Evolutionary conservation across 2,113 vertebrate genomes (phyloP).

Genomic region (Gymnarchus niloticus): DNA sequence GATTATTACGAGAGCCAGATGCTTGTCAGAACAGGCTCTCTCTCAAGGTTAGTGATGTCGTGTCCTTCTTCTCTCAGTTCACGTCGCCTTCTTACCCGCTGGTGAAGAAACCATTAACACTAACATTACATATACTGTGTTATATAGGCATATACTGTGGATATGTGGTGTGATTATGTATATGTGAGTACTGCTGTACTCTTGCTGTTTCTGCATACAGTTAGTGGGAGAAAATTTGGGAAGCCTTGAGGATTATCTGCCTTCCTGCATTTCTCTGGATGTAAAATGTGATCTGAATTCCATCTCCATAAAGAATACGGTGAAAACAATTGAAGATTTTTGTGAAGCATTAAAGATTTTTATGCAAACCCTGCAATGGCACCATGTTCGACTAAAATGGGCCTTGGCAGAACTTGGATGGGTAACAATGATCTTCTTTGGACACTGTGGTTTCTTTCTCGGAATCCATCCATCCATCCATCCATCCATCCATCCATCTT

Average conservation of each 20-base stretch:
- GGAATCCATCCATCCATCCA: not conserved
- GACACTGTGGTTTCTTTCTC: not conserved
- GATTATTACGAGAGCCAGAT: slow-evolving; percentile 71
- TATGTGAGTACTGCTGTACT: too few species aligned
- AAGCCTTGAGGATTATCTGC: too few species aligned
- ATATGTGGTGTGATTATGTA: too few species aligned
- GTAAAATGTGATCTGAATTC: too few species aligned
- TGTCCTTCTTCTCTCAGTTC: slow-evolving; percentile 21
- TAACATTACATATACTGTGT: not conserved
- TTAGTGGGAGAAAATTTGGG: too few species aligned
- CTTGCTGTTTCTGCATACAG: too few species aligned
- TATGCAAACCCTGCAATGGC: not conserved
- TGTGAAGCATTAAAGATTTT: not conserved
- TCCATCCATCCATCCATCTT: not conserved
- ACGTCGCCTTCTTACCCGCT: not conserved
- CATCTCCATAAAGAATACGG: not conserved
- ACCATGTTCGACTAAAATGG: not conserved
- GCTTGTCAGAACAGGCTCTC: slow-evolving; percentile 65
- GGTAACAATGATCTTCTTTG: not conserved
- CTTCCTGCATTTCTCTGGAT: too few species aligned
- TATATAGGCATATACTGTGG: too few species aligned
- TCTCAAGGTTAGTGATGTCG: slow-evolving; percentile 62
- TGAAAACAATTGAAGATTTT: not conserved
- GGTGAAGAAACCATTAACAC: not conserved
- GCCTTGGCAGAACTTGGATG: not conserved